Percentiles rank a stretch among this genome's conserved stretches.
Conservation (phyloP, 2,888 invertebrate genomes). For the Nyleta sp. region DNA sequence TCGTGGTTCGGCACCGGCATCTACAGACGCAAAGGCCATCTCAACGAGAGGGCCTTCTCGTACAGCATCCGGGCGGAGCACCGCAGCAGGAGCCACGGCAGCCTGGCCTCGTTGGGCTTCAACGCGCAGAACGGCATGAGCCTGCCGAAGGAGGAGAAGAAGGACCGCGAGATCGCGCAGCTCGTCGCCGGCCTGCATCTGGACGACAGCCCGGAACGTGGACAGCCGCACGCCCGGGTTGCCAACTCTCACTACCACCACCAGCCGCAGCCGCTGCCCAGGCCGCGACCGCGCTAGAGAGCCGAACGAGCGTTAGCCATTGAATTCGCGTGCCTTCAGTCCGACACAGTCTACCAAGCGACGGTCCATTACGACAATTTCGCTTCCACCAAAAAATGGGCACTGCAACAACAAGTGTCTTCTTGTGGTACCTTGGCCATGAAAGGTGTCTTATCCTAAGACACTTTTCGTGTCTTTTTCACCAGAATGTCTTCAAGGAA, state of each 20-base stretch:
- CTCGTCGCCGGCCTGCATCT: constrained; percentile 95
- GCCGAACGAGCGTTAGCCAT: constrained; percentile 27
- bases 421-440: no score
- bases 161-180: constrained; percentile 96
- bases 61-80: constrained; percentile 97
- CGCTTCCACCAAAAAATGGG: neutral
- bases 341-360: neutral
- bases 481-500: no score
- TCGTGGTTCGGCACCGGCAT: constrained; percentile 91
- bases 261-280: constrained; percentile 79
- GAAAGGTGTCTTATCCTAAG: no score
- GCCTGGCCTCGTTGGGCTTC: constrained; percentile 95
- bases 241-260: constrained; percentile 80
- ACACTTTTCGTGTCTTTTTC: no score
- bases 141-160: constrained; percentile 85
- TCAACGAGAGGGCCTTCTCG: constrained; percentile 96
- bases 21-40: constrained; percentile 94
- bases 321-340: constrained; percentile 38
- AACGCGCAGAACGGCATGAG: constrained; percentile 86
- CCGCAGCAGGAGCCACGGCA: constrained; percentile 95
- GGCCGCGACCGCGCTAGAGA: constrained; percentile 78
- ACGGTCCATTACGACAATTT: no score
- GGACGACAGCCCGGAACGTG: constrained; percentile 89
- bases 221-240: constrained; percentile 84
- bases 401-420: no score